Base-by-base conservation (phyloP, 2,113 vertebrate species). In the Ophthalmolycus amberensis region DNA sequence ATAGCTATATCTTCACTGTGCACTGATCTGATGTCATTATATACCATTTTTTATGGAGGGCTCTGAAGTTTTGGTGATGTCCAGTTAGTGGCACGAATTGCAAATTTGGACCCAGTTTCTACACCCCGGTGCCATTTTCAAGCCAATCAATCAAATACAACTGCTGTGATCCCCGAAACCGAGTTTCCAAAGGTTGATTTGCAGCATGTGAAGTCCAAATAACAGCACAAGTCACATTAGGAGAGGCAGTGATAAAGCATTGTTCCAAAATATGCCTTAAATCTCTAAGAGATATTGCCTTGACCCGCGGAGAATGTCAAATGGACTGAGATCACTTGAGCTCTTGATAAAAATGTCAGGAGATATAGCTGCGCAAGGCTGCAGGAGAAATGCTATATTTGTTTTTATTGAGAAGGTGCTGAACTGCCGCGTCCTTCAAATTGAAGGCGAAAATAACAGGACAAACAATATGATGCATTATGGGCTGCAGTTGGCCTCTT, bases 271-370 rank as follows among this genome's bases (percentile, higher is more conserved):
- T 37, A 56, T 44, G 48, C 4, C 56, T 46, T 50, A 52, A 83
- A 86, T 86, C 56, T 50, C 34, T 67, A 11, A 22, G 67, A 77
- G 27, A 82, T 83, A 86, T 86, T 75, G 73, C 56, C 74, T 86
- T 75, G 86, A 84, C 84, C 82, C n/a, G 3, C 18, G 6, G 73
- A 78, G 80, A 86, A 81, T 72, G 88, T 81, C 79, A 80, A 37
- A 44, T 6, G 38, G 68, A 68, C 58, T 75, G 65, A 85, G 88
- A 79, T 88, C 48, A 62, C 77, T 83, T 85, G 70, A 65, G 46
- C 37, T 42, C 25, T 68, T 88, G 87, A 86, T 88, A 80, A 75
- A 89, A 91, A 83, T 85, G 88, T 89, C 91, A 89, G 37, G 68
- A 66, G 27, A 42, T 75, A 79, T 56, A 66, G 79, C 71, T 18